These are phyloP conservation scores for Hylaea fasciaria DNA, from an alignment of 2,888 invertebrate species.

Conservation along the genomic window DNA sequence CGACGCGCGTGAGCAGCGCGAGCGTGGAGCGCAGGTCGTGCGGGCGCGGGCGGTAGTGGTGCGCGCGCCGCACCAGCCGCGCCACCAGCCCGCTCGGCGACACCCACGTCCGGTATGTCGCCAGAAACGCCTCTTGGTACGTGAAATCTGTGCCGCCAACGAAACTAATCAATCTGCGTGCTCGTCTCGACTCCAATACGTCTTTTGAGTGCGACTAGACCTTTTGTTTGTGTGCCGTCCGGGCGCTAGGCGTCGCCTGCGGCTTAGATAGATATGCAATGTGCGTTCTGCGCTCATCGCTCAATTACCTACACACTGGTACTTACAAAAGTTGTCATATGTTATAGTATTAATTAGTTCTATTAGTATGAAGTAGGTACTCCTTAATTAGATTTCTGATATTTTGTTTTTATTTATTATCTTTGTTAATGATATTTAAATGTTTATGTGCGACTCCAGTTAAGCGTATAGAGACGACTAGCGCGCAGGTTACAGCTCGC, in stretches of 20 bases:
- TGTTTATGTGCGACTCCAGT: too few species aligned
- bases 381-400: too few species aligned
- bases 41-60: conserved; percentile 87
- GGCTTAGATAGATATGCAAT: too few species aligned
- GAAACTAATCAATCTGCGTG: background rate
- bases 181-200: conserved; percentile 20
- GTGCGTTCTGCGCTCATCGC: too few species aligned
- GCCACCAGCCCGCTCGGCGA: conserved; percentile 93
- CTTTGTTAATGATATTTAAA: too few species aligned
- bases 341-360: too few species aligned
- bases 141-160: conserved; percentile 88
- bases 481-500: too few species aligned
- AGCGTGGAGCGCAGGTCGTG: conserved; percentile 93
- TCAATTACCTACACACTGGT: too few species aligned
- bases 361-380: too few species aligned
- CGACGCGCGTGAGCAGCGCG: conserved; percentile 96
- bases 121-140: conserved; percentile 99
- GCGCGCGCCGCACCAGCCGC: conserved; percentile 90
- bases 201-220: conserved; percentile 28
- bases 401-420: too few species aligned
- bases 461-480: too few species aligned
- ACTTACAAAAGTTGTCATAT: too few species aligned
- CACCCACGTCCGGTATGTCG: conserved; percentile 98
- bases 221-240: background rate
- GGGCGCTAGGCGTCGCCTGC: background rate